Percentiles rank a stretch among this genome's conserved stretches.
Conservation (phyloP, 2,113 vertebrate genomes). For the Lamprotornis superbus region DNA sequence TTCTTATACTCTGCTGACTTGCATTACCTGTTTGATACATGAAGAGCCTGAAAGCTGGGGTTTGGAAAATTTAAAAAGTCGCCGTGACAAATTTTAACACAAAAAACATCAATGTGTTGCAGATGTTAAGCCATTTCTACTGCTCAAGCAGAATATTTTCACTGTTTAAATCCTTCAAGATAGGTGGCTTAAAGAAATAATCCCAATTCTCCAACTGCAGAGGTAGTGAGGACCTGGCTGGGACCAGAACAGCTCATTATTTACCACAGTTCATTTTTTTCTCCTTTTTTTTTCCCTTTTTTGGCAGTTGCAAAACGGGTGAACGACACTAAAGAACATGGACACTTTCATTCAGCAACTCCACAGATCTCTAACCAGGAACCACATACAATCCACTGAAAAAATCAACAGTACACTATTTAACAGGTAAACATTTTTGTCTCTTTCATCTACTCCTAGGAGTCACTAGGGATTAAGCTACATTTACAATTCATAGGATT, state of each 20-base stretch:
- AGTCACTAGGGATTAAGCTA: not conserved
- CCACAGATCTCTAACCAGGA: not conserved
- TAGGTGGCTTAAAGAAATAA: not conserved
- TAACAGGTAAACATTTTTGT: rapidly evolving
- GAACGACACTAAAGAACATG: not conserved
- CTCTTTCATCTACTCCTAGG: not conserved
- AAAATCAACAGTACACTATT: rapidly evolving
- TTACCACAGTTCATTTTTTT: not conserved
- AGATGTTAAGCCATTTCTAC: not conserved
- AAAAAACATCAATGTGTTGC: not conserved
- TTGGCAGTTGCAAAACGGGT: not conserved
- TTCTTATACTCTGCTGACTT: not conserved
- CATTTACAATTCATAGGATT: not conserved
- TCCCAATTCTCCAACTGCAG: not conserved
- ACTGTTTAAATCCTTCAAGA: not conserved
- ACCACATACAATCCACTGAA: not conserved
- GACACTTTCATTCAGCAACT: rapidly evolving
- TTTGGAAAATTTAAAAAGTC: not conserved
- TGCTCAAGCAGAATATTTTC: not conserved
- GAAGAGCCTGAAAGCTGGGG: not conserved
- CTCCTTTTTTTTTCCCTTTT: not conserved
- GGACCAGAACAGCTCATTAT: not conserved
- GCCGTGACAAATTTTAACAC: not conserved
- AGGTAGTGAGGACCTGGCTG: not conserved
- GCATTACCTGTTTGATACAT: not conserved